These are phyloP conservation scores for Drosophila atripex DNA, from an alignment of 2,888 invertebrate species.

Conservation along the genomic window DNA sequence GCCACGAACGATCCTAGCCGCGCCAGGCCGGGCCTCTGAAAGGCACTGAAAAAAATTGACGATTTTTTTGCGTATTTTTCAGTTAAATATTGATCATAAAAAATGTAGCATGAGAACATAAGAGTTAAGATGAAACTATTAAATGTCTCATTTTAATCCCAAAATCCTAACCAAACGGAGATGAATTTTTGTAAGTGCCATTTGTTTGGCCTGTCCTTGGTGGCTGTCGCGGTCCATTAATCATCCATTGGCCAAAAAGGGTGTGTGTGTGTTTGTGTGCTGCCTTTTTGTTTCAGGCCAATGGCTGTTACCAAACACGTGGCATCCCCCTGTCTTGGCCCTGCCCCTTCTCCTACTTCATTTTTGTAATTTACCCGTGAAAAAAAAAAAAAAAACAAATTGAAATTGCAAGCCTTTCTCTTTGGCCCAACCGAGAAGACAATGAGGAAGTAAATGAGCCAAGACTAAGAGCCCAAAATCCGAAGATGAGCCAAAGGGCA, in stretches of 20 bases:
- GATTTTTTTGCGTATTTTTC: background rate
- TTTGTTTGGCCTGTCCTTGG: slow-evolving; percentile 60
- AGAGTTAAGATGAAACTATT: too few species aligned
- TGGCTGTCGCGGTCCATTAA: slow-evolving; percentile 74
- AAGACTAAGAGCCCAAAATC: slow-evolving; percentile 32
- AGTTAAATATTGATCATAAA: background rate
- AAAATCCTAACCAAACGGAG: too few species aligned
- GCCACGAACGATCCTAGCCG: slow-evolving; percentile 37
- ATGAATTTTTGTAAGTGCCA: slow-evolving; percentile 1
- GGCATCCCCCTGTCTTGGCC: slow-evolving; percentile 13
- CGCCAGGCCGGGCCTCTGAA: slow-evolving; percentile 18
- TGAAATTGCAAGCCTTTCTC: slow-evolving; percentile 67
- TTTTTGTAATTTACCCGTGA: slow-evolving; percentile 56
- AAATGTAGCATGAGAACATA: background rate
- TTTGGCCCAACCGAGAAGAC: slow-evolving; percentile 57
- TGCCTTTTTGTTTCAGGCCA: slow-evolving; percentile 53
- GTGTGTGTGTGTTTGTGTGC: slow-evolving; percentile 49
- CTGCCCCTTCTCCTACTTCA: slow-evolving; percentile 48
- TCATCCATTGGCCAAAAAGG: slow-evolving; percentile 62
- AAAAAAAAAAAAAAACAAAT: slow-evolving; percentile 44
- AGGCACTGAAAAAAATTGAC: background rate
- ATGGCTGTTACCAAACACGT: slow-evolving; percentile 45
- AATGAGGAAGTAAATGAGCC: slow-evolving; percentile 77
- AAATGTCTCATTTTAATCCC: too few species aligned
- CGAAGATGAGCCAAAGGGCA: slow-evolving; percentile 67